A percentile compares a stretch with the other conserved stretches of the same genome.
Evolutionary conservation across 2,888 invertebrate genomes (phyloP).

Genomic region (Mycalesis mineus): DNA sequence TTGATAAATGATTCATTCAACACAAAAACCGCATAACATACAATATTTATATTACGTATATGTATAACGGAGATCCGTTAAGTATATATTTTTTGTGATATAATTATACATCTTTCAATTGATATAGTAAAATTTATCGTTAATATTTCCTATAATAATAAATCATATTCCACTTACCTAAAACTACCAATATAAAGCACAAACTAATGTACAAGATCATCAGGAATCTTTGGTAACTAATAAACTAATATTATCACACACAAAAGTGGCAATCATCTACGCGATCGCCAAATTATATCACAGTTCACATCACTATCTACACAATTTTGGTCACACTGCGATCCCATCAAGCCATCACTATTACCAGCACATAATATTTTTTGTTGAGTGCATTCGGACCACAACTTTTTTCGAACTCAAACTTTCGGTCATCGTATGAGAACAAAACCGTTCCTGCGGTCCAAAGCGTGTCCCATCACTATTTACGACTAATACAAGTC

Average conservation of each 20-base stretch:
- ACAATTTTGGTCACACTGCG: slow-evolving; percentile 68
- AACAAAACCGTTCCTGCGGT: slow-evolving; percentile 40
- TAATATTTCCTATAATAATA: not conserved
- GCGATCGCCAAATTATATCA: slow-evolving; percentile 72
- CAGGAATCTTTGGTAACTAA: slow-evolving; percentile 78
- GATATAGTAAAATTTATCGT: not conserved
- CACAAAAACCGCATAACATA: slow-evolving; percentile 6
- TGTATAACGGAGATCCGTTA: not conserved
- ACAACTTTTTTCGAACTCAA: slow-evolving; percentile 69
- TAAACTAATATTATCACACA: slow-evolving; percentile 75
- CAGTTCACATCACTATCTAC: slow-evolving; percentile 76
- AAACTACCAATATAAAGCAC: slow-evolving; percentile 78
- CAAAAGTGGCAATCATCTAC: slow-evolving; percentile 71
- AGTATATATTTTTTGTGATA: not conserved
- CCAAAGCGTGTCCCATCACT: slow-evolving; percentile 61
- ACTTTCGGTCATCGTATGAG: slow-evolving; percentile 70
- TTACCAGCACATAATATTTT: slow-evolving; percentile 66
- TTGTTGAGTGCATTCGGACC: slow-evolving; percentile 65
- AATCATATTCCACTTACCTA: slow-evolving; percentile 59
- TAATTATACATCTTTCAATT: not conserved
- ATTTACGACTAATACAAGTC: slow-evolving; percentile 34
- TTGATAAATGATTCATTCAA: slow-evolving; percentile 15
- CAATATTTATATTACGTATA: not conserved
- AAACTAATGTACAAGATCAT: slow-evolving; percentile 78
- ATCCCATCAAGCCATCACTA: slow-evolving; percentile 75